phyloP scores from a whole-genome alignment of 2,888 invertebrate species.

The Rhopalosiphum nymphaeae region DNA sequence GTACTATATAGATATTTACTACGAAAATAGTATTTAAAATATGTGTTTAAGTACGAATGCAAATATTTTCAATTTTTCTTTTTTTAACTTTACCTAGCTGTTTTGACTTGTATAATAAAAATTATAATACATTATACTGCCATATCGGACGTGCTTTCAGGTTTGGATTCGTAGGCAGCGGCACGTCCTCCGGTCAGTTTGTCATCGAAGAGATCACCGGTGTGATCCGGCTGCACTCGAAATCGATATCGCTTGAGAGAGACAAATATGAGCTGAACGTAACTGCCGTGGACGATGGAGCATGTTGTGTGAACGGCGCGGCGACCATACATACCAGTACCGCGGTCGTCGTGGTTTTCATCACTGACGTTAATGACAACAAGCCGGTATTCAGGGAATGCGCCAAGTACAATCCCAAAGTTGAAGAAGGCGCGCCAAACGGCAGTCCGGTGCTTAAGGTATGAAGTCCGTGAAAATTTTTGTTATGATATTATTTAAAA shows the following conservation, averaged over 20 bases:
- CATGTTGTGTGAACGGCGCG: conserved; percentile 93
- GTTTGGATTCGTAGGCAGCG: conserved; percentile 85
- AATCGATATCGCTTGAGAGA: conserved; percentile 87
- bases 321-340: conserved; percentile 91
- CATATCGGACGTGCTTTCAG: conserved; percentile 68
- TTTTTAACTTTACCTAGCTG: no score
- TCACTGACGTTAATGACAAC: conserved; percentile 97
- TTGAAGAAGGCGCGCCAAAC: conserved; percentile 93
- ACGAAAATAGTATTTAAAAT: no score
- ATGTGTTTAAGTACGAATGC: no score
- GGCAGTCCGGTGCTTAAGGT: conserved; percentile 94
- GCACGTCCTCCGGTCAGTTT: conserved; percentile 91
- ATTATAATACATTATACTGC: no score
- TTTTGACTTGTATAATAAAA: not conserved
- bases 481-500: not conserved
- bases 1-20: no score
- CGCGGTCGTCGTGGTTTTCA: conserved; percentile 95
- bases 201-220: conserved; percentile 96
- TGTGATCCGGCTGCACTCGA: conserved; percentile 89
- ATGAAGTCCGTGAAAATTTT: not conserved
- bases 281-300: conserved; percentile 97
- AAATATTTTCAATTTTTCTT: no score
- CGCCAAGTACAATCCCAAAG: conserved; percentile 91
- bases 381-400: conserved; percentile 97
- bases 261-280: conserved; percentile 97